Conservation (phyloP, 2,113 vertebrate genomes). For the Rostratula benghalensis region DNA sequence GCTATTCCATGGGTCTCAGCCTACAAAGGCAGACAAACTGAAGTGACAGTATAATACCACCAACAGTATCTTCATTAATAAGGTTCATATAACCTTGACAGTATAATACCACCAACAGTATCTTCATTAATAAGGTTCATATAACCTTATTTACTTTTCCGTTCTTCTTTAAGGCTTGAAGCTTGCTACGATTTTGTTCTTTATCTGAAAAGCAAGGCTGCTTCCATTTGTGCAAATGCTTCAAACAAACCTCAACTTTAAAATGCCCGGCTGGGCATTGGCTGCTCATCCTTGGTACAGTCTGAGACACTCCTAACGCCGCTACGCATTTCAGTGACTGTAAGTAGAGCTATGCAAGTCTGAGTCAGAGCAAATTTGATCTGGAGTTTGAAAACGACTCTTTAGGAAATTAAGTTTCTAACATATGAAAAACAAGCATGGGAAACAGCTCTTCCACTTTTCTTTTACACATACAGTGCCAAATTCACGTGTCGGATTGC, state of each 20-base stretch:
- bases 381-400: neutral
- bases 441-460: neutral
- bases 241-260: neutral
- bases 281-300: neutral
- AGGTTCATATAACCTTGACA: neutral
- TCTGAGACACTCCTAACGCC: neutral
- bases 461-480: neutral
- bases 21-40: neutral
- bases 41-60: rapidly evolving
- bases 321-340: rapidly evolving
- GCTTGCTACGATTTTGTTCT: neutral
- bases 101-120: rapidly evolving
- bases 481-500: neutral
- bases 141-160: neutral
- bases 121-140: neutral
- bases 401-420: neutral
- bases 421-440: neutral
- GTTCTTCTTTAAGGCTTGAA: neutral
- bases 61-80: neutral
- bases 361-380: neutral
- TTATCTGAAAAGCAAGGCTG: neutral
- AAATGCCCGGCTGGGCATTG: rapidly evolving
- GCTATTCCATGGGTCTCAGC: neutral
- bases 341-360: neutral
- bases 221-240: neutral